Base-by-base conservation (phyloP, 1,140 invertebrate species). In the Drosophila serrata region DNA sequence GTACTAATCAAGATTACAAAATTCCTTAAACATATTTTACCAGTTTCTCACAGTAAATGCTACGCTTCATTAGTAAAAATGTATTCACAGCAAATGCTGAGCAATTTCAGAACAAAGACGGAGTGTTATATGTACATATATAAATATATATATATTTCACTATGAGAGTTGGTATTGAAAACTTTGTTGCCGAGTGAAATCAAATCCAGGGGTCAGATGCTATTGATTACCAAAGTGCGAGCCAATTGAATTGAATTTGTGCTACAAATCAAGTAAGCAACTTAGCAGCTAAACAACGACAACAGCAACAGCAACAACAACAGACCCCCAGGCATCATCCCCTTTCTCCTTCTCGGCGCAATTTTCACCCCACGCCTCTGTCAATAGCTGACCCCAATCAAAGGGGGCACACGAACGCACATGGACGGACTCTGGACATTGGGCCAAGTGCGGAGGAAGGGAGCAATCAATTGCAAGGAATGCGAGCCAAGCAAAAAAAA, bases 261-360 rank as follows among this genome's bases (percentile, higher is more conserved):
- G 84, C 84, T 78, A 88, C 84, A 88, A 88, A 88, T 88, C 84
- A 88, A 90, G 85, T 90, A 84, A 88, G 85, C 84, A 84, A 88
- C 84, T 90, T 90, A 90, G 75, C 81, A 88, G 80, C 84, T 81
- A 84, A 87, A 87, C 80, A 87, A 82, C 72, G 75, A 77, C 63
- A 65, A 59, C 74, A 64, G 63, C 61, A 70, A 27, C 58, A 72
- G 19, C 49, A 74, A 37, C 56, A 69, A 33, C 63, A 69, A 33
- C 56, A 62, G 27, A 12, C 73, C 64, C 43, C 40, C 37, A 37
- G 56, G 39, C 46, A 22, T 33, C 80, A 31, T 9, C 55, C 29
- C 55, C 35, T 4, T 29, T 12, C 59, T 19, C 55, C 22, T 35
- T 9, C 31, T 22, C 13, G 19, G n/a, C 6, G 35, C n/a, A 56